phyloP scores from a whole-genome alignment of 2,888 invertebrate species.

The Protophormia terraenovae region DNA sequence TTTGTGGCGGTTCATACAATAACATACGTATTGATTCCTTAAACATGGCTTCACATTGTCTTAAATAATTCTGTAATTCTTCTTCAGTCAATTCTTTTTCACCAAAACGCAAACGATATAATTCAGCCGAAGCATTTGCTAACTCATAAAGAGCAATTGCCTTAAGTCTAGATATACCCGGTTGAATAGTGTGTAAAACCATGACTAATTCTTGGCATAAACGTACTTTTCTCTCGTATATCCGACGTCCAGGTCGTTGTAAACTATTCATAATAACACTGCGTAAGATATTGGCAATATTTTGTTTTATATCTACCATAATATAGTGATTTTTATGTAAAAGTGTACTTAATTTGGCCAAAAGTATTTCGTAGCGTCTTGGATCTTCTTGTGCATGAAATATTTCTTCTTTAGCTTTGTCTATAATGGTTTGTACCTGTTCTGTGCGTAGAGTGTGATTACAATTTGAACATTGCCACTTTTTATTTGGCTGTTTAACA shows the following conservation, averaged over 20 bases:
- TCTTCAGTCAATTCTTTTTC: slow-evolving; percentile 73
- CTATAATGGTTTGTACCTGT: slow-evolving; percentile 82
- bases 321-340: slow-evolving; percentile 87
- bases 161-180: slow-evolving; percentile 81
- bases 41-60: slow-evolving; percentile 83
- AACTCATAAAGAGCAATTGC: slow-evolving; percentile 90
- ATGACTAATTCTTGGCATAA: slow-evolving; percentile 86
- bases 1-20: slow-evolving; percentile 86
- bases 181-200: slow-evolving; percentile 86
- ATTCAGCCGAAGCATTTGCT: slow-evolving; percentile 85
- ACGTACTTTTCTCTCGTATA: slow-evolving; percentile 85
- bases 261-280: slow-evolving; percentile 82
- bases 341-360: slow-evolving; percentile 83
- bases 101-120: slow-evolving; percentile 79
- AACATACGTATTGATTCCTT: slow-evolving; percentile 86
- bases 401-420: slow-evolving; percentile 81
- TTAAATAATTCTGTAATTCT: slow-evolving; percentile 82
- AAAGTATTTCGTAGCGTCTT: slow-evolving; percentile 81
- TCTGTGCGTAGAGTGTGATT: slow-evolving; percentile 74
- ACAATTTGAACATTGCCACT: slow-evolving; percentile 77
- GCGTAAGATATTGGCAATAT: slow-evolving; percentile 84
- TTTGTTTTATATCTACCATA: slow-evolving; percentile 87
- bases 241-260: slow-evolving; percentile 82
- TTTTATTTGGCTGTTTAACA: slow-evolving; percentile 50
- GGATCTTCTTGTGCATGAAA: slow-evolving; percentile 80